Conservation (phyloP, 2,797 vertebrate genomes). For the Myripristis murdjan region DNA sequence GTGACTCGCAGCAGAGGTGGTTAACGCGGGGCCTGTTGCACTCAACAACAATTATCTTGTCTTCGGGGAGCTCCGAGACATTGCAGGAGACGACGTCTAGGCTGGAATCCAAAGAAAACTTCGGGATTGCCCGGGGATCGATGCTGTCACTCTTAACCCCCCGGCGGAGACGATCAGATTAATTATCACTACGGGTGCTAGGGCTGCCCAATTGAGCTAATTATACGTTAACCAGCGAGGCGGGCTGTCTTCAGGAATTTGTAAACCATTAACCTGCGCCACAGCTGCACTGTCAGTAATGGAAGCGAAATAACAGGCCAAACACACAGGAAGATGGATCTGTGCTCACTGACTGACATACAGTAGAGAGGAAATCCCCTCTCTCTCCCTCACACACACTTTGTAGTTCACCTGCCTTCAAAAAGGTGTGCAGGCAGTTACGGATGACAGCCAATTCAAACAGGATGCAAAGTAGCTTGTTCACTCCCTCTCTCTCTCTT, state of each 20-base stretch:
- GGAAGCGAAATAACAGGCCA: constrained; percentile 44
- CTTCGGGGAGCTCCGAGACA: constrained; percentile 50
- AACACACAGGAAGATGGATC: constrained; percentile 57
- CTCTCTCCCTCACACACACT: constrained; percentile 19
- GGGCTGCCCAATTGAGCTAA: constrained; percentile 71
- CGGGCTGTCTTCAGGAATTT: constrained; percentile 70
- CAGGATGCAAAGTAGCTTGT: constrained; percentile 81
- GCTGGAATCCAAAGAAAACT: constrained; percentile 61
- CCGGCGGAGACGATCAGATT: constrained; percentile 62
- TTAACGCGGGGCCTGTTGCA: constrained; percentile 43
- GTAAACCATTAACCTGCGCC: constrained; percentile 76
- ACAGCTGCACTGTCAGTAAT: constrained; percentile 53
- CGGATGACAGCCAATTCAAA: constrained; percentile 82
- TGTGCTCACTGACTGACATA: constrained; percentile 62
- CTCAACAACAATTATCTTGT: constrained; percentile 70
- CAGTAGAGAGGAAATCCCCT: constrained; percentile 69
- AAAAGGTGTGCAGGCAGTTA: constrained; percentile 80
- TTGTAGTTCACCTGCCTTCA: constrained; percentile 82
- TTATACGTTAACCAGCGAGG: constrained; percentile 65
- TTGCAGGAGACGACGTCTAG: constrained; percentile 55
- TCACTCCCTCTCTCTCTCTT: constrained; percentile 20
- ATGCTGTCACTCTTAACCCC: constrained; percentile 51
- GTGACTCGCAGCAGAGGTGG: constrained; percentile 35
- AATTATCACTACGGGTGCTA: constrained; percentile 69
- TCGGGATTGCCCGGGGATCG: constrained; percentile 46